phyloP scores from a whole-genome alignment of 1,140 invertebrate species.

The Meteorus sp. region DNA sequence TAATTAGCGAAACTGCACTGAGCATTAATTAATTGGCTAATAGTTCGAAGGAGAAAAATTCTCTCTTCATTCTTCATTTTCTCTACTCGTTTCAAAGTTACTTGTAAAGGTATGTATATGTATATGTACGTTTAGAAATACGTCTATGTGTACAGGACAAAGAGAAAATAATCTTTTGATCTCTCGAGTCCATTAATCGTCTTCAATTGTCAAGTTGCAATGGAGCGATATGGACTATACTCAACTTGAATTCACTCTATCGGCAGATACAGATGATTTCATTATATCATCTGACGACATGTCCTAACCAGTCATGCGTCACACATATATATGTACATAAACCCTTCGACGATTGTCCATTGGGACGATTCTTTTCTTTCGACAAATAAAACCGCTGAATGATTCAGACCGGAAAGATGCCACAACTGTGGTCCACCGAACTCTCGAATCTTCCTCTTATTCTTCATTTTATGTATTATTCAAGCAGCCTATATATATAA shows the following conservation, averaged over 20 bases:
- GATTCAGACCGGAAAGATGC: conserved; percentile 26
- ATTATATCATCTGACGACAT: conserved; percentile 14
- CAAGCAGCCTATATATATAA: too few species aligned
- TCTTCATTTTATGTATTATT: conserved; percentile 11
- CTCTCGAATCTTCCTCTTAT: conserved; percentile 10
- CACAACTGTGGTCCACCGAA: neutral
- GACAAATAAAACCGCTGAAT: conserved; percentile 12
- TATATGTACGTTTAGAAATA: too few species aligned
- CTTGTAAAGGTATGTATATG: too few species aligned
- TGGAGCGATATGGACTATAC: neutral
- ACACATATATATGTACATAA: neutral
- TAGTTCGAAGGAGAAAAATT: too few species aligned
- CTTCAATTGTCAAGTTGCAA: too few species aligned
- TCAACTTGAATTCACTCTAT: conserved; percentile 3
- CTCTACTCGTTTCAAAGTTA: too few species aligned
- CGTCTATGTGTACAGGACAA: too few species aligned
- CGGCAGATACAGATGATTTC: conserved; percentile 15
- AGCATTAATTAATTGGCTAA: too few species aligned
- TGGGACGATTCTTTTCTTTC: conserved; percentile 6
- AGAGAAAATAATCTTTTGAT: too few species aligned
- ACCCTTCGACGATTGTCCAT: conserved; percentile 12
- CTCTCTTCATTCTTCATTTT: too few species aligned
- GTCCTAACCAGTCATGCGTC: conserved; percentile 17
- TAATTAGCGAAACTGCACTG: too few species aligned
- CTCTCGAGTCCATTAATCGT: too few species aligned